phyloP scores from a whole-genome alignment of 2,797 vertebrate species.

The Falco rusticolus region DNA sequence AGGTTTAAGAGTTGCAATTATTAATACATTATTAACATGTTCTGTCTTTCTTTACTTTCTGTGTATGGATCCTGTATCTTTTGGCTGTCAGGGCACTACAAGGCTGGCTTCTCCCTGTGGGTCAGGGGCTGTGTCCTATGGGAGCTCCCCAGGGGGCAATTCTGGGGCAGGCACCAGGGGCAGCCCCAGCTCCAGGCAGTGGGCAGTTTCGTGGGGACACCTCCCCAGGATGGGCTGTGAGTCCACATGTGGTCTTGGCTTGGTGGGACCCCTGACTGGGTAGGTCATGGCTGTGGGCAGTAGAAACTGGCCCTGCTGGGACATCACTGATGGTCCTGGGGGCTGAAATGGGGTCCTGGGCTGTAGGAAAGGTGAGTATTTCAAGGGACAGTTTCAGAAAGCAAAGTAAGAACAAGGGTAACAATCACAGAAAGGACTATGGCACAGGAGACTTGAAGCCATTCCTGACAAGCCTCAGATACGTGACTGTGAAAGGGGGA shows the following conservation, averaged over 20 bases:
- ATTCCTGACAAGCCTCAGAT: background rate
- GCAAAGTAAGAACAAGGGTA: background rate
- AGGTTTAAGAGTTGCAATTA: background rate
- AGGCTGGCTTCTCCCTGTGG: background rate
- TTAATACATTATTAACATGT: background rate
- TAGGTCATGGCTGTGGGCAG: no score
- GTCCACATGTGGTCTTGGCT: background rate
- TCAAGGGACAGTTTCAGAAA: background rate
- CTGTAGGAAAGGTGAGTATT: background rate
- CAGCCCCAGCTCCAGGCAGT: background rate
- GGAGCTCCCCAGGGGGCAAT: background rate
- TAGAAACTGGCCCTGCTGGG: background rate
- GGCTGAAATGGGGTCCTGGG: background rate
- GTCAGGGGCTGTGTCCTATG: background rate
- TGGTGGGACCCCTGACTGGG: accelerated
- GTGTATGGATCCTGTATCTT: background rate
- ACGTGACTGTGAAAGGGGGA: background rate
- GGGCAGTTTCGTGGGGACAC: no score
- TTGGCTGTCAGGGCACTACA: background rate
- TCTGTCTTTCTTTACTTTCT: background rate
- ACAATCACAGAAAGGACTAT: background rate
- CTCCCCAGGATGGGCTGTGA: background rate
- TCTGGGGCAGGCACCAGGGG: background rate
- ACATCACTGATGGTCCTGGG: background rate
- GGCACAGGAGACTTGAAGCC: background rate